phyloP scores from a whole-genome alignment of 2,113 vertebrate genomes.

The Neogale vison region DNA sequence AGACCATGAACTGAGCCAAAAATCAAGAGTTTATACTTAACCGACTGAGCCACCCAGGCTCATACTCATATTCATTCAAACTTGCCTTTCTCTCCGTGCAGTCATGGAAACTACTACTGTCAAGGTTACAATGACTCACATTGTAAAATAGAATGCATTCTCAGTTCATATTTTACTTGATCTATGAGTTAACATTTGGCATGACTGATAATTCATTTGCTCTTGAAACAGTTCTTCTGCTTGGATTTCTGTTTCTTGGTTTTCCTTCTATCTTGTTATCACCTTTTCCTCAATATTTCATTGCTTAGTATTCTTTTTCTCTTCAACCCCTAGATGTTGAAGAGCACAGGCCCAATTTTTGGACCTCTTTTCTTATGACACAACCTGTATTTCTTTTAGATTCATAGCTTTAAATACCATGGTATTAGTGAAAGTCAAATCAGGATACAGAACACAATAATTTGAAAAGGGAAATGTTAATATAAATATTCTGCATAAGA shows the following conservation, averaged over 20 bases:
- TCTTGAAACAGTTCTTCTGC: background rate
- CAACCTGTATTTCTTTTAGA: background rate
- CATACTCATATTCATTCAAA: background rate
- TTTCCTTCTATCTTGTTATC: background rate
- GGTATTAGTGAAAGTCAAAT: background rate
- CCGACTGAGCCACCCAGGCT: background rate
- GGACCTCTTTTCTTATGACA: background rate
- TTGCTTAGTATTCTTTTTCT: background rate
- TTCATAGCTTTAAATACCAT: background rate
- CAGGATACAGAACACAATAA: background rate
- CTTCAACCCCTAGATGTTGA: background rate
- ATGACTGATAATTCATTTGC: background rate
- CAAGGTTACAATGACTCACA: background rate
- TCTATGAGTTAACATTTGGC: background rate
- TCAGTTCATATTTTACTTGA: background rate
- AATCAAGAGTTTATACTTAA: background rate
- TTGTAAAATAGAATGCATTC: background rate
- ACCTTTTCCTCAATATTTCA: background rate
- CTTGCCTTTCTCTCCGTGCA: background rate
- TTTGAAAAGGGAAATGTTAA: background rate
- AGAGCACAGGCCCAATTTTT: background rate
- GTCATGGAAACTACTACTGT: background rate
- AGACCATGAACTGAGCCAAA: background rate
- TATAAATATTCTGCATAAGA: background rate
- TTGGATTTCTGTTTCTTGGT: background rate